Evolutionary conservation across 2,113 vertebrate species (phyloP), one percentile per base, ranked within the genome.

Genomic region (Campylorhamphus procurvoides): DNA sequence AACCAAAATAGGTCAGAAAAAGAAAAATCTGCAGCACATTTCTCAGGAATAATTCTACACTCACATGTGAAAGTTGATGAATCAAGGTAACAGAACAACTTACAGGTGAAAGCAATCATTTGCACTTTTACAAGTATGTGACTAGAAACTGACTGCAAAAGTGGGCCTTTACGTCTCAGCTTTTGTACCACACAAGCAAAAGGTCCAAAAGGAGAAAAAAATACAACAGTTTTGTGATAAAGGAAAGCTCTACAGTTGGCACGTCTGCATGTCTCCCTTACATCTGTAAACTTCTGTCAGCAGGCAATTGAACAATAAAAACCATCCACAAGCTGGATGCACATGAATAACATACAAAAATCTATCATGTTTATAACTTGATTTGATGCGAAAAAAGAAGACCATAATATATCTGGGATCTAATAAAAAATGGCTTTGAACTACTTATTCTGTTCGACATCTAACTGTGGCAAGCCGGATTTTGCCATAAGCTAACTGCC

Each of bases 231-330:
- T 68, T 83, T 80, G 42, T 44, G 18, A 10, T 28, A 53, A 64
- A 39, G 15, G 17, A 53, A 77, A 66, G 18, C 8, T 68, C 18
- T n/a, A n/a, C 4, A 73, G 23, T 25, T 81, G 31, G 11, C 31
- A 24, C 4, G 0, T 40, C 22, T 49, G 12, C 28, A 27, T 3
- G 0, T 40, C 28, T 53, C 44, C 18, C 23, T 60, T 12, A 6
- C 7, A 67, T 64, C 59, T 55, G 33, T 19, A 42, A 29, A 28
- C 9, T 72, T 82, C 35, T 52, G 5, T 63, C 52, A 71, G 12
- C 10, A n/a, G 11, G 17, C 22, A 92, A 71, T 7, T 11, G 39
- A 68, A 74, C 9, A 35, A 60, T 8, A 19, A 86, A 50, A 9
- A 13, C 12, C 22, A 60, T 24, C 29, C 3, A 2, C 27, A 33